Evolutionary conservation across 2,113 vertebrate species (phyloP).

Genomic region (Ptychochromis oligacanthus): DNA sequence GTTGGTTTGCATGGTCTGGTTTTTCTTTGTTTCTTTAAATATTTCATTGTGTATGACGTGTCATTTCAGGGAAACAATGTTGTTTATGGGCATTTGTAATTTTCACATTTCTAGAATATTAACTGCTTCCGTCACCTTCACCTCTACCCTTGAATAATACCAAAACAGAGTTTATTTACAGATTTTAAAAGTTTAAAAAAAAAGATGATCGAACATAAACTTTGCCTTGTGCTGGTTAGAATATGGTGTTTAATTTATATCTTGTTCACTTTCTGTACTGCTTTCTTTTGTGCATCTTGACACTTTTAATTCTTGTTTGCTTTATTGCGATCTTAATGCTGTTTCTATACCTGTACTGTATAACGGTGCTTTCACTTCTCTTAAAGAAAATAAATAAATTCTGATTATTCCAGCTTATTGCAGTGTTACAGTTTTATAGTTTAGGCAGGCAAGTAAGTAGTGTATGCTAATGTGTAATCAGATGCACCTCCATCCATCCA

Average conservation of each 20-base stretch:
- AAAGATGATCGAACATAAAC: neutral
- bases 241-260: conserved; percentile 42
- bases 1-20: conserved; percentile 27
- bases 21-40: conserved; percentile 20
- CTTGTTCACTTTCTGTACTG: neutral
- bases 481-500: too few relatives aligned
- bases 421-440: neutral
- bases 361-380: conserved; percentile 32
- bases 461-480: too few relatives aligned
- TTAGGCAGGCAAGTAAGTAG: neutral
- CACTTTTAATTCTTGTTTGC: conserved; percentile 19
- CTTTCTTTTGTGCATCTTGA: conserved; percentile 13
- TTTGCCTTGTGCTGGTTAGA: conserved; percentile 33
- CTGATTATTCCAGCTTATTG: neutral
- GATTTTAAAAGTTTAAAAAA: conserved; percentile 9
- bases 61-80: conserved; percentile 53
- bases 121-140: neutral
- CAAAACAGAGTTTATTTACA: conserved; percentile 42
- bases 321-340: conserved; percentile 12
- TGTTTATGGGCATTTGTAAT: conserved; percentile 47
- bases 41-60: neutral
- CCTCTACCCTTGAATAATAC: conserved; percentile 12
- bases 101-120: conserved; percentile 11
- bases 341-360: conserved; percentile 39
- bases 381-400: conserved; percentile 65